Evolutionary conservation across 2,797 vertebrate genomes (phyloP).

Genomic region (Petrocephalus sullivani): DNA sequence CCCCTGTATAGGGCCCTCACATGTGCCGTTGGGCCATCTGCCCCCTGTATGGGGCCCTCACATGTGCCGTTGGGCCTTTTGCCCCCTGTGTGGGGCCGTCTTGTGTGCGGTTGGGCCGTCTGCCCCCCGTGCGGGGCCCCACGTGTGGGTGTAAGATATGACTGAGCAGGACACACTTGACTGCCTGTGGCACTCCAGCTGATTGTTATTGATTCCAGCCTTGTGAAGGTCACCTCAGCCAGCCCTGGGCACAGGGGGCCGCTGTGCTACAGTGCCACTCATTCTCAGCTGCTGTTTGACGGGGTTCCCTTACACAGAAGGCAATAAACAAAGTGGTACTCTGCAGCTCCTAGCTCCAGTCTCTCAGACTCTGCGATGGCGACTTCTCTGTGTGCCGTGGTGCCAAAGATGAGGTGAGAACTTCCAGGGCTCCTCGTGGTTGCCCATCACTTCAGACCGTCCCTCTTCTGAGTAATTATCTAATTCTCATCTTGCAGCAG

Average conservation of each 20-base stretch:
- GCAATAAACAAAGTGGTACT: not conserved
- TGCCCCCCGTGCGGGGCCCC: not conserved
- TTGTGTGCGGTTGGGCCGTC: not conserved
- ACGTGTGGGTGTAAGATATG: not conserved
- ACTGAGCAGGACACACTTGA: constrained; percentile 19
- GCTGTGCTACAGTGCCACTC: not conserved
- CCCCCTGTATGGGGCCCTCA: not conserved
- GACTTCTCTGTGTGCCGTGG: not conserved
- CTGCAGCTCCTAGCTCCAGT: not conserved
- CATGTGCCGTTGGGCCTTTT: constrained; percentile 6
- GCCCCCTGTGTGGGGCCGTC: not conserved
- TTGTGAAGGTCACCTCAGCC: constrained; percentile 42
- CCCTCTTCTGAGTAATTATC: not conserved
- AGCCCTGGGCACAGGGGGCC: constrained; percentile 25
- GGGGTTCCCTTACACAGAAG: constrained; percentile 32
- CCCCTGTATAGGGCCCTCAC: not conserved
- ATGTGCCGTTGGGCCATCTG: not conserved
- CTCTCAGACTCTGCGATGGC: not conserved
- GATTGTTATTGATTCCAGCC: constrained; percentile 51
- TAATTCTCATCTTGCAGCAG: not conserved
- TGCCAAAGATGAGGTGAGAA: not conserved
- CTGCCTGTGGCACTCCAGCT: constrained; percentile 32
- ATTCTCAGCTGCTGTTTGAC: constrained; percentile 17
- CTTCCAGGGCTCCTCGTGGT: not conserved
- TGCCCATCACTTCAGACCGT: not conserved